phyloP scores from a whole-genome alignment of 2,797 vertebrate species.

The Poliocrania exsul region DNA sequence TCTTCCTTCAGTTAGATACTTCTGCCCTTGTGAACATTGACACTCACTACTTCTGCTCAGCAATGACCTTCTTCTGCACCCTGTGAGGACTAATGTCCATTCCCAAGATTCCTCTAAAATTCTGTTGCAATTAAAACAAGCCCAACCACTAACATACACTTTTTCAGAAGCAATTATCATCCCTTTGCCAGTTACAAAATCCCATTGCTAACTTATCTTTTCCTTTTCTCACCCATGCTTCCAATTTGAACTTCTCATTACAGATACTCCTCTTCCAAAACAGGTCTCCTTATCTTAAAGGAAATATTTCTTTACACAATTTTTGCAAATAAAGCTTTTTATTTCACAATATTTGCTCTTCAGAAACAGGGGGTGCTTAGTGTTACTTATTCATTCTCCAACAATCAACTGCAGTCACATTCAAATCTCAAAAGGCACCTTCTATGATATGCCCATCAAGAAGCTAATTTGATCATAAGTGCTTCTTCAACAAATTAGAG shows the following conservation, averaged over 20 bases:
- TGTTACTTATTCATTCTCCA: neutral
- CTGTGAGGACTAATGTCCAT: rapidly evolving
- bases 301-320: neutral
- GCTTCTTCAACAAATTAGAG: slow-evolving; percentile 20
- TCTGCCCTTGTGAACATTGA: neutral
- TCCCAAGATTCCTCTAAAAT: neutral
- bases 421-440: slow-evolving; percentile 28
- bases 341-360: slow-evolving; percentile 4
- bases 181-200: neutral
- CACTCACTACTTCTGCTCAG: neutral
- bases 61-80: neutral
- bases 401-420: neutral
- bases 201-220: neutral
- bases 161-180: neutral
- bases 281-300: neutral
- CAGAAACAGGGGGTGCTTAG: neutral
- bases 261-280: neutral
- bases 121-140: neutral
- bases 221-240: neutral
- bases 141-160: neutral
- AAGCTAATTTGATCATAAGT: slow-evolving; percentile 15
- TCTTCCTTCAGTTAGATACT: neutral
- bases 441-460: neutral
- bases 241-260: neutral
- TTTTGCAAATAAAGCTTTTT: neutral